Base-by-base conservation (phyloP, 1,140 invertebrate genomes). In the Drosophila tani region DNA sequence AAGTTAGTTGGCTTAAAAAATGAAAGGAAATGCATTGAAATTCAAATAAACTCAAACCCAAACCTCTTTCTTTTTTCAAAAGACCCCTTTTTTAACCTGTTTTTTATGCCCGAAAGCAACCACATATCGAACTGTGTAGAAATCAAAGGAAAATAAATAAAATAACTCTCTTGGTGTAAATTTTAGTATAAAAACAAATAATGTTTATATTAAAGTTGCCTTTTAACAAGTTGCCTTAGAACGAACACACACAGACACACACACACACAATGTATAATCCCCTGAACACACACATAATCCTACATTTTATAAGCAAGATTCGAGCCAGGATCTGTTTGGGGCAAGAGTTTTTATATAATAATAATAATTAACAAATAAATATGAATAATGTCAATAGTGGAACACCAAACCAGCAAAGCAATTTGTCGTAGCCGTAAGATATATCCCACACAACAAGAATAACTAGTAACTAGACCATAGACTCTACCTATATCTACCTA, bases 201-300 rank as follows among this genome's bases (percentile, higher is more conserved):
- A 83, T 43, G 41, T 88, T 81, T 81, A 88, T 88, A 88, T 87
- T 68, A 90, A 87, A 88, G 84, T 84, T 87, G 84, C 84, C 84
- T 87, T 87, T 75, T 58, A 81, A 87, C 84, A 66, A 88, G 84
- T 90, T 87, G 84, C 84, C 84, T 87, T 87, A 87, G 83, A 80
- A 77, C 12, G 41, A 27, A 62, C 75, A 55, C 21, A 49, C 45
- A 67, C 29, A 68, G 45, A 19, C n/a, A n/a, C n/a, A 71, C 45
- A 79, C 27, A 75, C 60, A 55, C 35, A 78, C 35, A 69, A 70
- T 74, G 64, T 75, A 73, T 65, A 79, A 74, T 51, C 58, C 58
- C 50, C 58, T 50, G 21, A 35, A 80, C n/a, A 59, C 27, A 67
- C 63, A 63, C 69, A 75, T n/a, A 53, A 56, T 24, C 73, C 21